phyloP scores from a whole-genome alignment of 2,113 vertebrate genomes.

The Pseudopipra pipra region DNA sequence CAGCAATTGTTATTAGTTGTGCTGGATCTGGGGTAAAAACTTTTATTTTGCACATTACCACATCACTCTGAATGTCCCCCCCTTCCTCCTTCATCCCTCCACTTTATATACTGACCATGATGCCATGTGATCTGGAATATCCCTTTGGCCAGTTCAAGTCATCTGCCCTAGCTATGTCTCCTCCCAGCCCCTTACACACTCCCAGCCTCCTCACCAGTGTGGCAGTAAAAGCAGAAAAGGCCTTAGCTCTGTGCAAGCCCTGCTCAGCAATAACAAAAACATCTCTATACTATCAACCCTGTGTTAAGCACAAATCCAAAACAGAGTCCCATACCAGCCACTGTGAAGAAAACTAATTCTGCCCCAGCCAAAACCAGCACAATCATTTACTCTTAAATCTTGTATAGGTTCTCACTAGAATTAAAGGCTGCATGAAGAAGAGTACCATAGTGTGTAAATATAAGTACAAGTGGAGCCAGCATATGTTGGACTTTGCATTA shows the following conservation, averaged over 20 bases:
- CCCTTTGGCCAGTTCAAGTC: neutral
- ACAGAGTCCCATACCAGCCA: neutral
- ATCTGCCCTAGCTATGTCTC: neutral
- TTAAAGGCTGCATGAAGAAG: neutral
- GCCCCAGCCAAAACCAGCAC: neutral
- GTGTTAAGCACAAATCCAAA: neutral
- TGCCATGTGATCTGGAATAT: neutral
- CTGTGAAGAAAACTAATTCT: neutral
- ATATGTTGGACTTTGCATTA: neutral
- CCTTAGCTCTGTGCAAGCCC: neutral
- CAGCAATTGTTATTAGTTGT: neutral
- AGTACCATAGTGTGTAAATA: neutral
- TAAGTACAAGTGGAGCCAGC: neutral
- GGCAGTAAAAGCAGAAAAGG: neutral
- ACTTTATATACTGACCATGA: neutral
- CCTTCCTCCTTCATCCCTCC: neutral
- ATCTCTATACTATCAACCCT: neutral
- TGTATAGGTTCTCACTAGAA: neutral
- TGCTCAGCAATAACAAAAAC: neutral
- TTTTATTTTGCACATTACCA: neutral
- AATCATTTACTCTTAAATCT: neutral
- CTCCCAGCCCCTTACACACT: neutral
- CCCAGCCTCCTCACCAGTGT: neutral
- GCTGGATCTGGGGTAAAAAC: neutral
- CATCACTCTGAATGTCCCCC: neutral